Base-by-base conservation (phyloP, 2,888 invertebrate genomes). In the Nemurella pictetii region DNA sequence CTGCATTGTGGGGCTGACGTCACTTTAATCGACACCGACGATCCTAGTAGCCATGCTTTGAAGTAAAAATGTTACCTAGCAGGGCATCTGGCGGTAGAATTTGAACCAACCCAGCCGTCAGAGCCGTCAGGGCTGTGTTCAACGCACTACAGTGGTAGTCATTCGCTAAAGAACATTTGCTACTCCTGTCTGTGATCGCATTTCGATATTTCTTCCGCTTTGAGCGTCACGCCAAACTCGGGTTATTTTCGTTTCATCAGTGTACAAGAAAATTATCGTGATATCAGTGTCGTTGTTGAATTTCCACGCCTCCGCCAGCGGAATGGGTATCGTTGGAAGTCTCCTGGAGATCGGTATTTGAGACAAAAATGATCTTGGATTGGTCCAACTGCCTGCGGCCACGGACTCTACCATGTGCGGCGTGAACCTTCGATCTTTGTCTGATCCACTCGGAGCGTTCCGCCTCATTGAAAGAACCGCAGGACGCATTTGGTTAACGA, bases 361-460 rank as follows among this genome's bases (percentile, higher is more conserved):
- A 27, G 28, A 75, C 26, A 75, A 75, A 75, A 75, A 81, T 81
- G 32, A 81, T 81, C 80, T 81, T 81, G 35, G n/a, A 82, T 82
- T 55, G 55, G 73, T 82, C 29, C 28, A 72, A 15, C 72, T 36
- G 82, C 82, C 82, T 82, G 29, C 82, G 82, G 82, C 55, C 82
- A 72, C 82, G 32, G 35, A 26, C 36, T 78, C 55, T 55, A 55
- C 55, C 55, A 55, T 55, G 55, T 55, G 55, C 55, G 55, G 55
- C 12, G 55, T 7, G 9, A 55, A 20, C 55, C 55, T 55, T 55
- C 55, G 55, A 55, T 55, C 55, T 55, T 55, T 55, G 55, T 55
- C 55, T 55, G 55, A 7, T 20, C 55, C 9, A 55, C 55, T 55
- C 55, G 55, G 12, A 55, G 20, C 55, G 55, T 55, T 55, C 55